phyloP scores from a whole-genome alignment of 2,888 invertebrate genomes.

The Seira musarum region DNA sequence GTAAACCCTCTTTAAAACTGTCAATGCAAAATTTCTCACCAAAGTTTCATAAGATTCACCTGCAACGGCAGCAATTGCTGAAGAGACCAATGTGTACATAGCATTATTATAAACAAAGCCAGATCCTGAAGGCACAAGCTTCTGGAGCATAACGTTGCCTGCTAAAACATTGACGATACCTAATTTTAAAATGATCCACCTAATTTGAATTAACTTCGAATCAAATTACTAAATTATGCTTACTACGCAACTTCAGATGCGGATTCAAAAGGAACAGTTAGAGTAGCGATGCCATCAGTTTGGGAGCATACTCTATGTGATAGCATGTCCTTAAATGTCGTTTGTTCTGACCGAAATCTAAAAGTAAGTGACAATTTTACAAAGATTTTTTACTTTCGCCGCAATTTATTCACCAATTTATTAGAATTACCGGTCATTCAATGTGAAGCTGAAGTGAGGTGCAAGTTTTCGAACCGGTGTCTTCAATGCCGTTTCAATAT shows the following conservation, averaged over 20 bases:
- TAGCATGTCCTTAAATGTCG: constrained; percentile 43
- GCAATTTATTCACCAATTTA: neutral
- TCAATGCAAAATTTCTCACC: constrained; percentile 2
- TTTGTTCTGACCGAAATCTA: constrained; percentile 38
- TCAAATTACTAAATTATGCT: neutral
- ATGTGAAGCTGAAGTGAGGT: constrained; percentile 26
- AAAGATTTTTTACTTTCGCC: constrained; percentile 8
- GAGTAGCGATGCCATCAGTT: constrained; percentile 16
- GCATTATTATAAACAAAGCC: constrained; percentile 32
- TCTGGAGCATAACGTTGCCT: constrained; percentile 40
- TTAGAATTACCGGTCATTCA: neutral
- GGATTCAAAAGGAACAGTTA: constrained; percentile 22
- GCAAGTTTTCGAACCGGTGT: constrained; percentile 15
- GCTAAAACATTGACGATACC: neutral
- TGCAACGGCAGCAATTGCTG: constrained; percentile 28
- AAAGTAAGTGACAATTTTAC: neutral
- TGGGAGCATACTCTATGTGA: constrained; percentile 36
- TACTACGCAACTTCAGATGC: constrained; percentile 36
- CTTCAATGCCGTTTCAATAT: constrained; percentile 7
- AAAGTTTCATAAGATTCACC: constrained; percentile 27
- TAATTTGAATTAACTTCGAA: too few relatives aligned
- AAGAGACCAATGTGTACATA: constrained; percentile 30
- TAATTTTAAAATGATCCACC: neutral
- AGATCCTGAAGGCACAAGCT: constrained; percentile 36
- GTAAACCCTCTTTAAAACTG: too few relatives aligned